Evolutionary conservation across 2,888 invertebrate genomes (phyloP).

Genomic region (Clusia tigrina): DNA sequence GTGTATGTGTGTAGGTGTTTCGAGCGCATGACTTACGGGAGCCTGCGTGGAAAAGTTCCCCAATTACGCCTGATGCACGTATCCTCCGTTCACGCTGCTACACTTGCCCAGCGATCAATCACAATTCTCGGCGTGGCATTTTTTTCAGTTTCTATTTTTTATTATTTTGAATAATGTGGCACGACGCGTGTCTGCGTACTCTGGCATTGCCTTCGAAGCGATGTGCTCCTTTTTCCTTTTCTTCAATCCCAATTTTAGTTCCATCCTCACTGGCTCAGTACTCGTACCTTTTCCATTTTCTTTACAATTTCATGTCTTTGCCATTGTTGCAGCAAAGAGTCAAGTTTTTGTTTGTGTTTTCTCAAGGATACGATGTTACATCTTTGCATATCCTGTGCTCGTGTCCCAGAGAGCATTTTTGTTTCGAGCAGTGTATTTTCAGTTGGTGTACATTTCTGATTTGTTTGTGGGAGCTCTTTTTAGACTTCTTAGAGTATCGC

Average conservation of each 20-base stretch:
- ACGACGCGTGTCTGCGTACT: conserved; percentile 47
- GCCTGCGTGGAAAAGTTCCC: no score
- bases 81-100: conserved; percentile 14
- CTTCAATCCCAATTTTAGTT: background rate
- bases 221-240: conserved; percentile 24
- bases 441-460: conserved; percentile 27
- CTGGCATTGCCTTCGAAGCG: no score
- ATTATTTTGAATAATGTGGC: conserved; percentile 51
- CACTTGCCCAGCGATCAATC: conserved; percentile 47
- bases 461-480: conserved; percentile 14
- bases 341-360: conserved; percentile 32
- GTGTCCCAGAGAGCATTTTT: conserved; percentile 51
- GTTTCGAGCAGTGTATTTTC: conserved; percentile 26
- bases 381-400: conserved; percentile 21
- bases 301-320: conserved; percentile 40
- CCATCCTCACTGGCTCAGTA: background rate
- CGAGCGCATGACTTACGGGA: no score
- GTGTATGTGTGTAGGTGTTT: background rate
- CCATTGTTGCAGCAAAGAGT: conserved; percentile 9
- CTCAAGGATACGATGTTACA: conserved; percentile 50
- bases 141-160: conserved; percentile 27
- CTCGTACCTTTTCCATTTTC: conserved; percentile 34
- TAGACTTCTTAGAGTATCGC: conserved; percentile 23
- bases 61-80: conserved; percentile 16
- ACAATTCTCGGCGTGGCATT: no score